A percentile compares a stretch with the other conserved stretches of the same genome.
phyloP scores from a whole-genome alignment of 2,113 vertebrate species.

The Calyptomena viridis region DNA sequence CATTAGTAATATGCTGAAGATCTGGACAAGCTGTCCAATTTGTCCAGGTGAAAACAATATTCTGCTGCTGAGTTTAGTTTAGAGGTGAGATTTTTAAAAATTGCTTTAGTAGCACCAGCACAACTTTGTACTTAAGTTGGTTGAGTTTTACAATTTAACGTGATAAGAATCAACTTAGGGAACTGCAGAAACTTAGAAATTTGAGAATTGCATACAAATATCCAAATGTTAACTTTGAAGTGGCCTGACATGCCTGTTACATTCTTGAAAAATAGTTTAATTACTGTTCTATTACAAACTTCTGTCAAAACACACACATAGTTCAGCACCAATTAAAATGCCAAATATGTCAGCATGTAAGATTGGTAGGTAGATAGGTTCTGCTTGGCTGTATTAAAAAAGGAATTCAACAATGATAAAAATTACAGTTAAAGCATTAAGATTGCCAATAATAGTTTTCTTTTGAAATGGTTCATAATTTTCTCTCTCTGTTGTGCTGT shows the following conservation, averaged over 20 bases:
- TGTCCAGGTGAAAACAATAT: neutral
- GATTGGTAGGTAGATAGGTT: neutral
- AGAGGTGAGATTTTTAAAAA: neutral
- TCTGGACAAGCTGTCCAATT: neutral
- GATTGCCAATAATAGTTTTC: neutral
- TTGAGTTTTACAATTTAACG: neutral
- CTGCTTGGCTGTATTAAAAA: neutral
- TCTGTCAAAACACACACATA: neutral
- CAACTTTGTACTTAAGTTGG: neutral
- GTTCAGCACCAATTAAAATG: neutral
- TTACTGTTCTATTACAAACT: neutral
- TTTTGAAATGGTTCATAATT: neutral
- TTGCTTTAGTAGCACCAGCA: neutral
- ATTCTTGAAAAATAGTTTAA: neutral
- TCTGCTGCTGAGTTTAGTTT: neutral
- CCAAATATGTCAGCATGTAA: neutral
- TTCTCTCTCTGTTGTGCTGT: neutral
- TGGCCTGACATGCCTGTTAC: neutral
- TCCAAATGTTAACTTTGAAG: neutral
- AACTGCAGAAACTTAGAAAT: neutral
- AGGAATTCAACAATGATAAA: neutral
- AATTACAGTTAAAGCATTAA: neutral
- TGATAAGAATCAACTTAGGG: neutral
- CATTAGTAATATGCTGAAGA: neutral
- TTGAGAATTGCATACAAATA: neutral